phyloP scores from a whole-genome alignment of 2,797 vertebrate species.

The Varecia variegata region DNA sequence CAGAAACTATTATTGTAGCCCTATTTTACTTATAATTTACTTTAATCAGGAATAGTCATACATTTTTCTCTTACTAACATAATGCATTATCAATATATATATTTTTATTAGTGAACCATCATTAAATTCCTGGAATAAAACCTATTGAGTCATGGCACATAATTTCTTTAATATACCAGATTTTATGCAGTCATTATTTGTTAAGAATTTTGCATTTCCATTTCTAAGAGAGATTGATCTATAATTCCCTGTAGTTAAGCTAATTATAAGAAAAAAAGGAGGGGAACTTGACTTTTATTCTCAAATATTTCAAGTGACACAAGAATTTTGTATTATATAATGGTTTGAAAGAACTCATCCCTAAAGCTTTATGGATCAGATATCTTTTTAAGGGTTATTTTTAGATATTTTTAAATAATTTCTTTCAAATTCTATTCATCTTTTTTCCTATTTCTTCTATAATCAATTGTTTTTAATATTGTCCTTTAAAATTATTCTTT shows the following conservation, averaged over 20 bases:
- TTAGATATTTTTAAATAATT: slow-evolving; percentile 3
- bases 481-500: not conserved
- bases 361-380: not conserved
- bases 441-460: not conserved
- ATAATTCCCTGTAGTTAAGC: not conserved
- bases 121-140: slow-evolving; percentile 49
- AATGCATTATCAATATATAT: not conserved
- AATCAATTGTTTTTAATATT: not conserved
- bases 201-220: not conserved
- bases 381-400: not conserved
- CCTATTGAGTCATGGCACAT: not conserved
- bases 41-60: not conserved
- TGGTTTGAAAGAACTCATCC: not conserved
- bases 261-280: not conserved
- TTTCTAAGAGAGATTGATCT: not conserved
- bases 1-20: not conserved
- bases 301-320: not conserved
- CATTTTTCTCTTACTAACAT: slow-evolving; percentile 2
- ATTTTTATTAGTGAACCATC: slow-evolving; percentile 29
- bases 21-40: slow-evolving; percentile 16
- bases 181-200: not conserved
- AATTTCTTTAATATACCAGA: slow-evolving; percentile 26
- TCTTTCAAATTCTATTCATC: not conserved
- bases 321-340: not conserved
- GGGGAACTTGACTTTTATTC: not conserved